Conservation (phyloP, 2,888 invertebrate genomes). For the Eupithecia insigniata region DNA sequence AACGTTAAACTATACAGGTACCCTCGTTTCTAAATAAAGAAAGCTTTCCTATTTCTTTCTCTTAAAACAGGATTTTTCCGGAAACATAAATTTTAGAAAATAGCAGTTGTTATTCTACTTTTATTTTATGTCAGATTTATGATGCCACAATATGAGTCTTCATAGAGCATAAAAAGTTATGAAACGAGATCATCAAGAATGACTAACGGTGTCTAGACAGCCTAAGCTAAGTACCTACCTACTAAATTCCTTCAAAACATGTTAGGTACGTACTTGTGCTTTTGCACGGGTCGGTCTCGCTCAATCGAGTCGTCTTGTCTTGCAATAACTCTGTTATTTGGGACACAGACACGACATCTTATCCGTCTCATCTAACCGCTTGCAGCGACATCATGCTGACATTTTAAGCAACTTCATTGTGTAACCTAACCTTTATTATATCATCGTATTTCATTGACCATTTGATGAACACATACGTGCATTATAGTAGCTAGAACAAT, state of each 20-base stretch:
- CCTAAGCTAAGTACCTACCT: slow-evolving; percentile 4
- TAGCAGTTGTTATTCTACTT: not conserved
- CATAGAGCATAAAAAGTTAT: slow-evolving; percentile 6
- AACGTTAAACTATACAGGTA: not conserved
- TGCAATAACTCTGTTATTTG: slow-evolving; percentile 43
- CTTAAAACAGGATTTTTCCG: not conserved
- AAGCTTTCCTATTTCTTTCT: not conserved
- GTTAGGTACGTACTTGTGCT: slow-evolving; percentile 14
- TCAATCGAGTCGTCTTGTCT: slow-evolving; percentile 17
- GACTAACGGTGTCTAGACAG: slow-evolving; percentile 8
- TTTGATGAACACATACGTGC: slow-evolving; percentile 21
- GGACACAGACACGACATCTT: slow-evolving; percentile 47
- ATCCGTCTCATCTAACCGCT: slow-evolving; percentile 51
- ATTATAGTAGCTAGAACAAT: slow-evolving; percentile 28
- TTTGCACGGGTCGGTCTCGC: slow-evolving; percentile 4
- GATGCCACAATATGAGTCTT: not conserved
- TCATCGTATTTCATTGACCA: slow-evolving; percentile 42
- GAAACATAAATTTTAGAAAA: not conserved
- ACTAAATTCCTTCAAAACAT: not conserved
- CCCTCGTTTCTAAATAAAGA: not conserved
- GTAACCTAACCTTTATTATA: slow-evolving; percentile 54
- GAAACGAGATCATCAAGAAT: slow-evolving; percentile 8
- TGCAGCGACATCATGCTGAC: slow-evolving; percentile 54
- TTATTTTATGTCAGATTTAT: slow-evolving; percentile 2
- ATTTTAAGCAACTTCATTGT: slow-evolving; percentile 54